Conservation (phyloP, 2,113 vertebrate species). For the Galbula dea region DNA sequence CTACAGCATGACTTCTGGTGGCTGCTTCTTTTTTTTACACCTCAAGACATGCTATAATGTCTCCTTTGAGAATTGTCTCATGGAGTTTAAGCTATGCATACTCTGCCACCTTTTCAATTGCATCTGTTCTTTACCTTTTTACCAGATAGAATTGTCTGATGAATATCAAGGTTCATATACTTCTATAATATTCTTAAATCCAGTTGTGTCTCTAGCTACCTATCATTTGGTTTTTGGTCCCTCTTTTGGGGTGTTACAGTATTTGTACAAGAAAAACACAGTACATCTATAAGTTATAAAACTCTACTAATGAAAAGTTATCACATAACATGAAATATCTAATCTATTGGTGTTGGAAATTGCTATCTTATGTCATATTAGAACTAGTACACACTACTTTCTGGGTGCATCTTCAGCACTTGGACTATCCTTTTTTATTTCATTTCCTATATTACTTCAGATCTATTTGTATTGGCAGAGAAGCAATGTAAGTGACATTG, state of each 20-base stretch:
- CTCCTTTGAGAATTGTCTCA: not conserved
- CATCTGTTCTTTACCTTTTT: not conserved
- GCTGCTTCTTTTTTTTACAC: not conserved
- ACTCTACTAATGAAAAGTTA: not conserved
- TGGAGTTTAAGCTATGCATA: not conserved
- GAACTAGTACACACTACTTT: not conserved
- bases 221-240: not conserved
- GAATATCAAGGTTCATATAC: not conserved
- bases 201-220: not conserved
- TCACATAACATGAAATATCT: not conserved
- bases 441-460: not conserved
- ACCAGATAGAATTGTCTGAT: not conserved
- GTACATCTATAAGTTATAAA: not conserved
- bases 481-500: not conserved
- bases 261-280: not conserved
- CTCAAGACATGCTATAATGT: accelerated
- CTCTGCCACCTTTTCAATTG: not conserved
- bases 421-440: not conserved
- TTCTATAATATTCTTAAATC: not conserved
- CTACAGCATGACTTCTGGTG: not conserved
- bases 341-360: not conserved
- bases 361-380: not conserved
- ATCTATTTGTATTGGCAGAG: not conserved
- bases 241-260: not conserved
- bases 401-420: not conserved